Percentiles rank a stretch among this genome's conserved stretches.
Evolutionary conservation across 2,888 invertebrate species (phyloP).

Genomic region (Tribolium freemani): DNA sequence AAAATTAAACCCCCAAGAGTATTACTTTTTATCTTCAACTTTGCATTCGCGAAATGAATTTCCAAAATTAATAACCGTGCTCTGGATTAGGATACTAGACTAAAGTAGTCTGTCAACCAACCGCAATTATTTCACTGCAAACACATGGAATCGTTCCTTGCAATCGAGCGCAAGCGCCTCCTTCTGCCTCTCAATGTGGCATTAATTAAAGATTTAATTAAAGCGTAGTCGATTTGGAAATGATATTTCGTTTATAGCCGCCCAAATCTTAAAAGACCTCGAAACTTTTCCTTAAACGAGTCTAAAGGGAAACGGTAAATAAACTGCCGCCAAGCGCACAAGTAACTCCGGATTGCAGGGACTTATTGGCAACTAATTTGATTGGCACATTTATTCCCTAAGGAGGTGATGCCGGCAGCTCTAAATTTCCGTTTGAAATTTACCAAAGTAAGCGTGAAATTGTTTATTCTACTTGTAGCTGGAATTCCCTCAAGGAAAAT

Average conservation of each 20-base stretch:
- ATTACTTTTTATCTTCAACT: conserved; percentile 41
- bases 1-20: conserved; percentile 47
- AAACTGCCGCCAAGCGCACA: conserved; percentile 52
- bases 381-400: conserved; percentile 58
- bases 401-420: conserved; percentile 49
- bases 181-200: conserved; percentile 49
- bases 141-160: conserved; percentile 11
- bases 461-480: conserved; percentile 49
- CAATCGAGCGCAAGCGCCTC: conserved; percentile 19
- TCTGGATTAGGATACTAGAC: conserved; percentile 12
- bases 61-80: conserved; percentile 35
- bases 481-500: conserved; percentile 42
- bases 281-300: conserved; percentile 55
- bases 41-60: conserved; percentile 36
- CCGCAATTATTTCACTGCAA: conserved; percentile 22
- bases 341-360: conserved; percentile 51
- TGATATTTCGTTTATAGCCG: conserved; percentile 53
- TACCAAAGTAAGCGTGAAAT: conserved; percentile 51
- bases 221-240: conserved; percentile 54
- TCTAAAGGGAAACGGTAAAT: conserved; percentile 56
- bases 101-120: conserved; percentile 25
- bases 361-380: conserved; percentile 60
- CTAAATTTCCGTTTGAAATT: conserved; percentile 49
- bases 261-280: conserved; percentile 51
- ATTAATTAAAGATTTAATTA: conserved; percentile 59